These are phyloP conservation scores for Oryzias javanicus DNA, from an alignment of 2,113 vertebrate genomes.

Conservation along the genomic window DNA sequence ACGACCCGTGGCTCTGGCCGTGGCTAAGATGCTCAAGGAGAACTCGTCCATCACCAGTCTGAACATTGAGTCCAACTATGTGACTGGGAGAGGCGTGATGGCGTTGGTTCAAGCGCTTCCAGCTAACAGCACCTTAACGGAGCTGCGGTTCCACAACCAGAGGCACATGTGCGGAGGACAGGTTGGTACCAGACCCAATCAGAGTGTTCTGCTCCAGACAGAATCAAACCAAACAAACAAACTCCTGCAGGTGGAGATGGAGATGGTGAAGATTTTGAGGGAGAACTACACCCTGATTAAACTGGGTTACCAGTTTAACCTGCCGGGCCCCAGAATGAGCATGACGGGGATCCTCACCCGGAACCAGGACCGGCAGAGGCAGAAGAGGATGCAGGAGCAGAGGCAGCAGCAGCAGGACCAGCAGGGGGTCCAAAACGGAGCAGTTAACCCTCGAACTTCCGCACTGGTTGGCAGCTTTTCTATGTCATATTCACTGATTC, in stretches of 20 bases:
- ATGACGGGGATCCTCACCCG: conserved; percentile 95
- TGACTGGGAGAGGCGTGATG: conserved; percentile 91
- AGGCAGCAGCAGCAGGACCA: conserved; percentile 81
- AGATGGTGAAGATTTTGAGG: conserved; percentile 90
- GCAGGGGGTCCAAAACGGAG: conserved; percentile 47
- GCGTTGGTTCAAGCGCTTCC: conserved; percentile 89
- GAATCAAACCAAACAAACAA: background rate
- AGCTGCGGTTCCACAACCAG: conserved; percentile 97
- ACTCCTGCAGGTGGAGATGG: conserved; percentile 88
- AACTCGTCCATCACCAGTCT: conserved; percentile 86
- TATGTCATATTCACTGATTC: background rate
- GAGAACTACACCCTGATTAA: conserved; percentile 91
- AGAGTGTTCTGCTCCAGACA: background rate
- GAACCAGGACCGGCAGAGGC: conserved; percentile 94
- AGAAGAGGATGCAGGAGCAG: conserved; percentile 90
- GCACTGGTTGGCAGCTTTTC: conserved; percentile 66
- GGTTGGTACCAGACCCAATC: conserved; percentile 28
- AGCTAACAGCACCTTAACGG: conserved; percentile 84
- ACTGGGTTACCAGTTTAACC: conserved; percentile 95
- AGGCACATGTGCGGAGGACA: conserved; percentile 94
- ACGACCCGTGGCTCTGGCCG: conserved; percentile 86
- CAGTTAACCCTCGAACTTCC: conserved; percentile 77
- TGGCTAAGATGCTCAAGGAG: conserved; percentile 86
- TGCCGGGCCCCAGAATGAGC: conserved; percentile 94
- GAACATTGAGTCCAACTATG: conserved; percentile 95